A percentile compares a stretch with the other conserved stretches of the same genome.
Evolutionary conservation across 2,888 invertebrate genomes (phyloP).

Genomic region (Phlogophora meticulosa): DNA sequence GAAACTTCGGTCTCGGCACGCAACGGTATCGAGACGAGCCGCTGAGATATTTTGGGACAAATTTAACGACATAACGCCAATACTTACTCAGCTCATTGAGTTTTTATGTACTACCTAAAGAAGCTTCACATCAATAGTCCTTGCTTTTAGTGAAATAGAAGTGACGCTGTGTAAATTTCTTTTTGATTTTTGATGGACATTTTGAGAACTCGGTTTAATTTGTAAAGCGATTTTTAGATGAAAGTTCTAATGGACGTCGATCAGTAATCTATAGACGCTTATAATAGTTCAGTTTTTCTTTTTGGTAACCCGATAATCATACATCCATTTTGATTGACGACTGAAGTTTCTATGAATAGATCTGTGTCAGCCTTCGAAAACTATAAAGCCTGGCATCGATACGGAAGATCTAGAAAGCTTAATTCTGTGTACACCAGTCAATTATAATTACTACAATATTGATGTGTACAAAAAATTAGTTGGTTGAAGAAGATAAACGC

Average conservation of each 20-base stretch:
- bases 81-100: slow-evolving; percentile 58
- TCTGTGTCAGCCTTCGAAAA: slow-evolving; percentile 70
- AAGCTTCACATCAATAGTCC: slow-evolving; percentile 36
- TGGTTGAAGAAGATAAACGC: slow-evolving; percentile 68
- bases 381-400: slow-evolving; percentile 67
- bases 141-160: slow-evolving; percentile 36
- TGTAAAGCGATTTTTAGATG: slow-evolving; percentile 49
- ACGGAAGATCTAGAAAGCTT: slow-evolving; percentile 63
- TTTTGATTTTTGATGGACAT: slow-evolving; percentile 58
- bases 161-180: slow-evolving; percentile 34
- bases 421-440: slow-evolving; percentile 74
- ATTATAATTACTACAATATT: slow-evolving; percentile 77
- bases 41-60: slow-evolving; percentile 72
- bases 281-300: slow-evolving; percentile 55
- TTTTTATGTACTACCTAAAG: slow-evolving; percentile 36
- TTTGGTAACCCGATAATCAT: slow-evolving; percentile 68
- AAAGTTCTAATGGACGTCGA: slow-evolving; percentile 63
- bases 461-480: slow-evolving; percentile 70
- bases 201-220: slow-evolving; percentile 59
- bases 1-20: slow-evolving; percentile 58
- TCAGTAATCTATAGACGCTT: slow-evolving; percentile 55
- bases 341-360: slow-evolving; percentile 68
- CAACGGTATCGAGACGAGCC: slow-evolving; percentile 78
- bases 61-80: slow-evolving; percentile 70
- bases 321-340: slow-evolving; percentile 72